A percentile compares a stretch with the other conserved stretches of the same genome.
These are phyloP conservation scores for Hylaeus volcanicus DNA, from an alignment of 1,140 invertebrate species.

Conservation along the genomic window DNA sequence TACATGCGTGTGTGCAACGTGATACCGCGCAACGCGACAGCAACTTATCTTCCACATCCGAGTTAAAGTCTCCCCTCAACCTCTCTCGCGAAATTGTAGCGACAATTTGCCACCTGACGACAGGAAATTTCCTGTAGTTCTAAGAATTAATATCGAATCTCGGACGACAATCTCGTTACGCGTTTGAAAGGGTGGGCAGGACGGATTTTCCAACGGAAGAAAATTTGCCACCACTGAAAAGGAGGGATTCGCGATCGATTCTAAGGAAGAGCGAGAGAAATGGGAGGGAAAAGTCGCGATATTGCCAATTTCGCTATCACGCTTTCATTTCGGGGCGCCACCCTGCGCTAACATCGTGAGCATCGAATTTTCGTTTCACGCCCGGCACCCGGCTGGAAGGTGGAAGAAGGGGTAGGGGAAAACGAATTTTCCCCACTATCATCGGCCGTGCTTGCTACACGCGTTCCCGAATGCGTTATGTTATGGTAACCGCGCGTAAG, in stretches of 20 bases:
- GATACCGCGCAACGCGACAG: too few species aligned
- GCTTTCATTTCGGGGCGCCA: slow-evolving; percentile 53
- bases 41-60: too few species aligned
- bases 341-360: slow-evolving; percentile 54
- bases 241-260: slow-evolving; percentile 34
- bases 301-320: slow-evolving; percentile 66
- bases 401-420: slow-evolving; percentile 6
- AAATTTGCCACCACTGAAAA: slow-evolving; percentile 14
- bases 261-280: slow-evolving; percentile 41
- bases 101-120: not conserved
- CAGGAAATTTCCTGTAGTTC: not conserved
- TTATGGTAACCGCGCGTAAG: slow-evolving; percentile 29
- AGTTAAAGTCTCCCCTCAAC: too few species aligned
- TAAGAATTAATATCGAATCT: slow-evolving; percentile 30
- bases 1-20: too few species aligned
- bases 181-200: not conserved
- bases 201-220: slow-evolving; percentile 21
- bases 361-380: slow-evolving; percentile 58
- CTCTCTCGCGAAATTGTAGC: not conserved
- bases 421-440: slow-evolving; percentile 56
- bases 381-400: not conserved
- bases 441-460: slow-evolving; percentile 28
- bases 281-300: slow-evolving; percentile 54
- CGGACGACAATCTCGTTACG: slow-evolving; percentile 14
- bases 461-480: slow-evolving; percentile 32